Conservation (phyloP, 2,888 invertebrate genomes). For the Chrysopilus asiliformis region DNA sequence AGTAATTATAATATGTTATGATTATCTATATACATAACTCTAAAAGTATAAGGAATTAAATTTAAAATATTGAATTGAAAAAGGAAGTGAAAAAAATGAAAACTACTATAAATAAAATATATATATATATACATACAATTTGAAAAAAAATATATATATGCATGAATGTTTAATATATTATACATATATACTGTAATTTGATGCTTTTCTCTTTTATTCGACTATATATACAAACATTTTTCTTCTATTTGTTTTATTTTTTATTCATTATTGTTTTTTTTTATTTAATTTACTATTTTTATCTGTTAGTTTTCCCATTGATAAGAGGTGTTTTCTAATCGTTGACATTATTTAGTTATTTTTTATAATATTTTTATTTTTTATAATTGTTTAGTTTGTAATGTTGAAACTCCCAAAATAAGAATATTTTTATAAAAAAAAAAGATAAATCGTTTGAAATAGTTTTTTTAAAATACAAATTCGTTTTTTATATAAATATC, state of each 20-base stretch:
- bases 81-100: neutral
- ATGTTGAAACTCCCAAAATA: too few relatives aligned
- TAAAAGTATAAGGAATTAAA: neutral
- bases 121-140: constrained; percentile 11
- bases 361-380: neutral
- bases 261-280: neutral
- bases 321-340: constrained; percentile 3
- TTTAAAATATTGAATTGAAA: neutral
- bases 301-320: constrained; percentile 8
- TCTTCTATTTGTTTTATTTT: constrained; percentile 9
- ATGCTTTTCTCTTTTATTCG: constrained; percentile 19
- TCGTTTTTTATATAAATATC: too few relatives aligned
- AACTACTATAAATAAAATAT: constrained; percentile 2
- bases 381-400: constrained; percentile 3
- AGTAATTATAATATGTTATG: too few relatives aligned
- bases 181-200: constrained; percentile 20
- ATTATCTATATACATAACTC: too few relatives aligned
- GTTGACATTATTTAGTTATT: neutral
- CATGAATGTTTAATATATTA: constrained; percentile 21
- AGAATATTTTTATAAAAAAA: too few relatives aligned
- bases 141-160: constrained; percentile 12
- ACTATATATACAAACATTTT: constrained; percentile 3
- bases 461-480: too few relatives aligned
- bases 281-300: constrained; percentile 3
- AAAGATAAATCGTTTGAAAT: too few relatives aligned